Evolutionary conservation across 2,113 vertebrate genomes (phyloP).

Genomic region (Sturnus vulgaris): DNA sequence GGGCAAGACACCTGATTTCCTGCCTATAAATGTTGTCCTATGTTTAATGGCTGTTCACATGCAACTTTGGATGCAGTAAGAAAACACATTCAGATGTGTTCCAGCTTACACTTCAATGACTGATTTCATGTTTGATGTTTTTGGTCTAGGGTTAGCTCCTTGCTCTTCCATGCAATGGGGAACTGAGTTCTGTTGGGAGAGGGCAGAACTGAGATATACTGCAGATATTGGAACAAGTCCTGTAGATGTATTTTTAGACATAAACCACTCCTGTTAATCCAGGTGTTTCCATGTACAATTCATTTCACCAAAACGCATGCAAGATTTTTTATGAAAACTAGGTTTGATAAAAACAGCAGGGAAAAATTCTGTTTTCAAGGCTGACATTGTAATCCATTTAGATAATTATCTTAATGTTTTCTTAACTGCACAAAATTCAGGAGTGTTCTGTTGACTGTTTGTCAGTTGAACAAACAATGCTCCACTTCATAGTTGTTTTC

Average conservation of each 20-base stretch:
- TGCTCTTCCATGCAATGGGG: background rate
- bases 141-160: background rate
- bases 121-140: background rate
- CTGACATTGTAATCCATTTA: background rate
- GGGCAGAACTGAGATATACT: background rate
- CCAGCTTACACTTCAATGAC: background rate
- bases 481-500: fast-evolving
- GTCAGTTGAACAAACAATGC: background rate
- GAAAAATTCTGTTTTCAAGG: background rate
- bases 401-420: background rate
- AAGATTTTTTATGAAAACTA: background rate
- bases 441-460: background rate
- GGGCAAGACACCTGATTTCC: background rate
- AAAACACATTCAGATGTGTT: background rate
- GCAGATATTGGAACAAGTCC: background rate
- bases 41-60: background rate
- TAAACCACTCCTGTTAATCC: background rate
- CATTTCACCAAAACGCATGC: background rate
- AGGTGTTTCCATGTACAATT: background rate
- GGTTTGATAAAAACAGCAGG: background rate
- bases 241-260: background rate
- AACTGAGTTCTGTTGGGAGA: background rate
- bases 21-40: background rate
- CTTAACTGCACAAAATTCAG: background rate
- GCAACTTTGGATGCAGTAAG: background rate